These are phyloP conservation scores for Chionodraco myersi DNA, from an alignment of 2,113 vertebrate genomes.

Conservation along the genomic window DNA sequence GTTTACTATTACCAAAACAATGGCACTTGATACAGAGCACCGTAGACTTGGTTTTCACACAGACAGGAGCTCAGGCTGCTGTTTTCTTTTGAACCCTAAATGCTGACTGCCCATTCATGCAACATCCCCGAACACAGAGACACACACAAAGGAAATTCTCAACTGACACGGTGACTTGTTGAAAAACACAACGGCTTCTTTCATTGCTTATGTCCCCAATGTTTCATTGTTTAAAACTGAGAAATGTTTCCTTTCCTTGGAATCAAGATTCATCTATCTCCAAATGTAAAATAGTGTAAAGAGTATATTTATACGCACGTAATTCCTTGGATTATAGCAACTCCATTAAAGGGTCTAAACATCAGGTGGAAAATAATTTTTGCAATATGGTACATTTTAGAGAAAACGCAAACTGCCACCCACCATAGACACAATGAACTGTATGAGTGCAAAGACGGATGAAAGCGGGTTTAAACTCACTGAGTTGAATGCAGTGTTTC, in stretches of 20 bases:
- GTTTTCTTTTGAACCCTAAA: conserved; percentile 75
- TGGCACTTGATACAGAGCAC: conserved; percentile 76
- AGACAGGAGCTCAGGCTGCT: conserved; percentile 68
- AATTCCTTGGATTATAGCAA: conserved; percentile 34
- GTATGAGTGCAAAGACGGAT: conserved; percentile 4
- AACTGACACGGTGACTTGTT: conserved; percentile 62
- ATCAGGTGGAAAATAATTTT: conserved; percentile 30
- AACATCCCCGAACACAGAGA: conserved; percentile 57
- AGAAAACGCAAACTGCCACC: conserved; percentile 17
- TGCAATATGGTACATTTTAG: conserved; percentile 15
- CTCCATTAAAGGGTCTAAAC: conserved; percentile 17
- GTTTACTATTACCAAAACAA: conserved; percentile 82
- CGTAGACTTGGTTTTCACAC: conserved; percentile 75
- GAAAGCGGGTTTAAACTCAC: conserved; percentile 25
- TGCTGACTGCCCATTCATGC: conserved; percentile 72
- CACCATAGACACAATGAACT: conserved; percentile 1
- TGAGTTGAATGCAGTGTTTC: conserved; percentile 46
- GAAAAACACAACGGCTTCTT: conserved; percentile 49
- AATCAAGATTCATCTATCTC: conserved; percentile 2
- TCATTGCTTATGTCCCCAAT: conserved; percentile 52
- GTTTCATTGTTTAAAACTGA: conserved; percentile 49
- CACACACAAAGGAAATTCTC: conserved; percentile 66
- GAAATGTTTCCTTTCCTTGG: conserved; percentile 8
- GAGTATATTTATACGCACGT: neutral
- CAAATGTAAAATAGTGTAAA: conserved; percentile 10